Evolutionary conservation across 1,140 invertebrate species (phyloP).

Genomic region (Drosophila melanogaster): DNA sequence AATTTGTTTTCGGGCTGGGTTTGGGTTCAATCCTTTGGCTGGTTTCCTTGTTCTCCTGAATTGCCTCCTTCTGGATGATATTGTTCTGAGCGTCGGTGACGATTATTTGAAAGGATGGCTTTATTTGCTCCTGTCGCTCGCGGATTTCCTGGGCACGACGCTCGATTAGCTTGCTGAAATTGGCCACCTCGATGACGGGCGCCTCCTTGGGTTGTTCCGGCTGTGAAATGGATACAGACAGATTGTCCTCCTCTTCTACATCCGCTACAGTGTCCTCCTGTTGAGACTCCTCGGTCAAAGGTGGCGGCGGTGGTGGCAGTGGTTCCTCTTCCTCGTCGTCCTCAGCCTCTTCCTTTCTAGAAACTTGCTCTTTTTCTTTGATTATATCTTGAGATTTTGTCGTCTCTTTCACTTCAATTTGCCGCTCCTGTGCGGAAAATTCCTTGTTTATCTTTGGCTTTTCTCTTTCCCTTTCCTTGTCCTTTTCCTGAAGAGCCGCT

Average conservation of each 20-base stretch:
- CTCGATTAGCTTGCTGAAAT: conserved; percentile 78
- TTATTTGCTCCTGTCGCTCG: conserved; percentile 24
- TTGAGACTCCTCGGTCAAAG: conserved; percentile 31
- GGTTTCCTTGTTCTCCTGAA: conserved; percentile 36
- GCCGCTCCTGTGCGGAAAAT: conserved; percentile 9
- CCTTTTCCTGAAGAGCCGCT: conserved; percentile 33
- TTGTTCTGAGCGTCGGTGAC: conserved; percentile 81
- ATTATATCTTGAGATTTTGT: conserved; percentile 25
- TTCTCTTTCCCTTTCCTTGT: conserved; percentile 12
- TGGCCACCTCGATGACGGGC: conserved; percentile 68
- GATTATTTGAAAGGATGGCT: conserved; percentile 72
- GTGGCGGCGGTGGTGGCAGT: conserved; percentile 61
- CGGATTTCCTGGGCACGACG: conserved; percentile 73
- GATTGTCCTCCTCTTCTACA: conserved; percentile 18
- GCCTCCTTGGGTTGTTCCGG: conserved; percentile 70
- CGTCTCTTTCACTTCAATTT: conserved; percentile 19
- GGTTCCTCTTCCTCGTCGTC: conserved; percentile 32
- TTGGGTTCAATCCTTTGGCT: conserved; percentile 9
- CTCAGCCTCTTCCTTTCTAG: neutral
- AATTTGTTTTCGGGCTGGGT: conserved; percentile 10
- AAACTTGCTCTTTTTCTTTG: conserved; percentile 11
- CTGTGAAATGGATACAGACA: conserved; percentile 41
- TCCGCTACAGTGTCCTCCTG: conserved; percentile 6
- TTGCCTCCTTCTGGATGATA: conserved; percentile 77
- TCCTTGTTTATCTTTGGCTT: conserved; percentile 45